phyloP scores from a whole-genome alignment of 1,140 invertebrate genomes.

The Stegodyphus mimosarum region DNA sequence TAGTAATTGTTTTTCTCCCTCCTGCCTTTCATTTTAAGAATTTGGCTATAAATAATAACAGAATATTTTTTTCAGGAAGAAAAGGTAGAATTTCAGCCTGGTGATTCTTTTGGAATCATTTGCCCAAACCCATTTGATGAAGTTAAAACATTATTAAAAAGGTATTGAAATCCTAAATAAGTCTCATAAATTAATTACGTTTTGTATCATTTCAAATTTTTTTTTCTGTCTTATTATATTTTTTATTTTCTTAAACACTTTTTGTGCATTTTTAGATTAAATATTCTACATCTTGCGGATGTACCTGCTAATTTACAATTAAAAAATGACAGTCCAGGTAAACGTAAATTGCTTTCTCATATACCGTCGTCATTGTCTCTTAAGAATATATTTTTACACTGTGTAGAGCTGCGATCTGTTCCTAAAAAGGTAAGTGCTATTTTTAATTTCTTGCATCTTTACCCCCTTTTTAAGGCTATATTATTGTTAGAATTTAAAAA shows the following conservation, averaged over 20 bases:
- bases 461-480: no score
- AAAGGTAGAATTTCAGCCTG: conserved; percentile 68
- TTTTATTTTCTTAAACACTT: no score
- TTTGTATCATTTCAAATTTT: no score
- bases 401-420: conserved; percentile 70
- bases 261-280: conserved; percentile 10
- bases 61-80: conserved; percentile 12
- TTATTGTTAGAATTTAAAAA: no score
- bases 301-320: neutral
- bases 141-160: conserved; percentile 68
- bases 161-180: conserved; percentile 58
- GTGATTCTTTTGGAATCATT: conserved; percentile 71
- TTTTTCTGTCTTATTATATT: no score
- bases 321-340: neutral
- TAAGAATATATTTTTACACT: conserved; percentile 67
- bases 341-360: conserved; percentile 62
- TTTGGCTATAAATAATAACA: no score
- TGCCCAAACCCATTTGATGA: conserved; percentile 70
- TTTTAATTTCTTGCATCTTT: no score
- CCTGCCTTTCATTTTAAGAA: no score
- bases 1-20: no score
- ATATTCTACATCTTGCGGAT: conserved; percentile 7
- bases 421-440: conserved; percentile 70
- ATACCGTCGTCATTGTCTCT: conserved; percentile 66
- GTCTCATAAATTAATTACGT: neutral